Conservation (phyloP, 2,888 invertebrate genomes). For the Prosopocoilus inquinatus region DNA sequence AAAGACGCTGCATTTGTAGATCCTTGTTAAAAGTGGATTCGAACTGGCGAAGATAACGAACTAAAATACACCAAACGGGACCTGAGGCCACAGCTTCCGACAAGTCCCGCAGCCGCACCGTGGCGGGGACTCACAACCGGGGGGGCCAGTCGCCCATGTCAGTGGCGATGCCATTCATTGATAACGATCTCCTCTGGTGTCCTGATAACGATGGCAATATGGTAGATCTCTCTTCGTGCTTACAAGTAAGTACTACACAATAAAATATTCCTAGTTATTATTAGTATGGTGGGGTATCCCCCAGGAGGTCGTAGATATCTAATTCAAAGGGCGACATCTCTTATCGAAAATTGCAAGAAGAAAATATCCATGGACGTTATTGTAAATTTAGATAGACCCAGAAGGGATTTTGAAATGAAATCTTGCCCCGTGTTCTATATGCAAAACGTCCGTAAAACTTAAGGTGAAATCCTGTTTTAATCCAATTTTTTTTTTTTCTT, state of each 20-base stretch:
- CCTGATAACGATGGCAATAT: slow-evolving; percentile 93
- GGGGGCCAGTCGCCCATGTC: slow-evolving; percentile 57
- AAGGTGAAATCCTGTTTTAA: neutral
- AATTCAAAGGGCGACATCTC: no score
- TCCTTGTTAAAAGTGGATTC: slow-evolving; percentile 31
- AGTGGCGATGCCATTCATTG: slow-evolving; percentile 92
- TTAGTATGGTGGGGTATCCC: no score
- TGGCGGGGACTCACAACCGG: slow-evolving; percentile 65
- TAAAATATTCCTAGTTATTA: neutral
- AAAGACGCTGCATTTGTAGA: slow-evolving; percentile 36
- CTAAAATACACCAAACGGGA: neutral
- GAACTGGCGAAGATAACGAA: slow-evolving; percentile 6
- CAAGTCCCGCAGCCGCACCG: slow-evolving; percentile 40
- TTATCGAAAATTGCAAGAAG: slow-evolving; percentile 1
- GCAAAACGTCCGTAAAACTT: slow-evolving; percentile 2
- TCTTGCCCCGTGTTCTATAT: neutral
- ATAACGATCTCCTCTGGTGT: slow-evolving; percentile 92
- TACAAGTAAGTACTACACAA: slow-evolving; percentile 62
- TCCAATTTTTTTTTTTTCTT: slow-evolving; percentile 34
- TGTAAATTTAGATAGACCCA: neutral
- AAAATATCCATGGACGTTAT: neutral
- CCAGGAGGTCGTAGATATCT: no score
- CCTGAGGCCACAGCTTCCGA: neutral
- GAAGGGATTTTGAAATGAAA: no score
- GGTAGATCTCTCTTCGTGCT: slow-evolving; percentile 86